These are phyloP conservation scores for Lepidurus apus DNA, from an alignment of 1,140 invertebrate genomes.

Conservation along the genomic window DNA sequence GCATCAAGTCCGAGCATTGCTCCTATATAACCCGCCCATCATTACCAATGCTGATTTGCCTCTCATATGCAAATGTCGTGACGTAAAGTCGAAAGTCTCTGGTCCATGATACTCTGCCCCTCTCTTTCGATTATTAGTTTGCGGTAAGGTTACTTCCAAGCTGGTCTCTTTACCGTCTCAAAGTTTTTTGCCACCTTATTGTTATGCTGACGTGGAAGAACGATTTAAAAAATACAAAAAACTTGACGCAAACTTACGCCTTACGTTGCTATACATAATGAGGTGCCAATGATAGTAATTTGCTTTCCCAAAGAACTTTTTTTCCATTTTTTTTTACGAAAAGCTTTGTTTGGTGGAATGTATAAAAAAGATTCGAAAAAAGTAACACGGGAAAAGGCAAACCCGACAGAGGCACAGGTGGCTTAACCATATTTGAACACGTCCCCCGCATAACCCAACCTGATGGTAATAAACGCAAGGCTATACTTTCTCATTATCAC, in stretches of 20 bases:
- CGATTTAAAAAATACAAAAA: no score
- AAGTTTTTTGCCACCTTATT: background rate
- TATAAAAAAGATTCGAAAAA: background rate
- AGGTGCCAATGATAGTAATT: no score
- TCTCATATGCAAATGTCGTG: background rate
- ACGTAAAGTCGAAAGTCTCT: background rate
- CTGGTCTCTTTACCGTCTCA: background rate
- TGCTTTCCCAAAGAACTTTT: no score
- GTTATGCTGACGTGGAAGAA: background rate
- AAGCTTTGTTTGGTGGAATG: no score
- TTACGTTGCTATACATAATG: no score
- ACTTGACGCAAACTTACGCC: no score
- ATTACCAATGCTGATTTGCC: slow-evolving; percentile 15
- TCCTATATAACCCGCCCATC: background rate
- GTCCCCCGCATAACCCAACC: background rate
- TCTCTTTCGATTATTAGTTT: background rate
- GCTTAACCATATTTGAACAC: background rate
- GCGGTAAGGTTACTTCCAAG: background rate
- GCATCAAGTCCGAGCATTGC: background rate
- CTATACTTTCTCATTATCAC: slow-evolving; percentile 12
- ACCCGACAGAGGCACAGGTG: background rate
- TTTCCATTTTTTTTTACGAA: no score
- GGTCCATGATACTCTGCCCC: background rate
- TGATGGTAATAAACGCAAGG: background rate
- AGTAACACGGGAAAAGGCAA: background rate